Percentiles rank a stretch among this genome's conserved stretches.
These are phyloP conservation scores for Notothenia coriiceps DNA, from an alignment of 2,113 vertebrate species.

Conservation along the genomic window DNA sequence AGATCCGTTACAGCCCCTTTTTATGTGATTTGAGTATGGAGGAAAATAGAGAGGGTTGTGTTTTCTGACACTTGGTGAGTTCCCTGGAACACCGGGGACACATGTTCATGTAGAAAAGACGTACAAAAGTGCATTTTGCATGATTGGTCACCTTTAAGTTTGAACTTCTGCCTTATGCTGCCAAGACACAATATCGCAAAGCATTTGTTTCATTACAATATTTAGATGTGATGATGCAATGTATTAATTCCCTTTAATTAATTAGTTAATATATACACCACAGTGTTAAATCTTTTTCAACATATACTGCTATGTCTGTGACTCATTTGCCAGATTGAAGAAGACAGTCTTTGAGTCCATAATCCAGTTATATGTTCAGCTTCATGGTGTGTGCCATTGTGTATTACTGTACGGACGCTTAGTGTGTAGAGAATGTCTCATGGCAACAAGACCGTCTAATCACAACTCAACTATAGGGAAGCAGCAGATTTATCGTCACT, in stretches of 20 bases:
- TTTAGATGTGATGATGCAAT: constrained; percentile 37
- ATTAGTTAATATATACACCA: constrained; percentile 23
- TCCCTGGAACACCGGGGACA: too few relatives aligned
- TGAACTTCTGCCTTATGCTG: constrained; percentile 37
- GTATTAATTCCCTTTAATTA: constrained; percentile 39
- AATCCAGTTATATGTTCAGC: constrained; percentile 60
- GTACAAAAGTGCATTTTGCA: too few relatives aligned
- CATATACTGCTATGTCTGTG: not conserved
- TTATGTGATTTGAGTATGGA: too few relatives aligned
- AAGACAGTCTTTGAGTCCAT: constrained; percentile 46
- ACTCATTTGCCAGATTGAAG: constrained; percentile 53
- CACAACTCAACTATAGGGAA: constrained; percentile 7
- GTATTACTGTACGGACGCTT: constrained; percentile 25
- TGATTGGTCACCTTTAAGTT: not conserved
- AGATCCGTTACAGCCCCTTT: too few relatives aligned
- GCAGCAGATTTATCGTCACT: constrained; percentile 9
- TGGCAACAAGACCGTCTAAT: constrained; percentile 19
- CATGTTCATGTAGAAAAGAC: too few relatives aligned
- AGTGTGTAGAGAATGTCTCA: constrained; percentile 16
- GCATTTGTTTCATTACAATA: constrained; percentile 42
- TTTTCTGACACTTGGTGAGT: too few relatives aligned
- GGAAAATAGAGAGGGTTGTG: too few relatives aligned
- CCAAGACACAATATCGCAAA: constrained; percentile 23
- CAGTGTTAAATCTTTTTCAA: not conserved
- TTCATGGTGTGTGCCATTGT: constrained; percentile 48